Evolutionary conservation across 1,140 invertebrate species (phyloP), one percentile per base, ranked within the genome.

Genomic region (Drosophila pandora): DNA sequence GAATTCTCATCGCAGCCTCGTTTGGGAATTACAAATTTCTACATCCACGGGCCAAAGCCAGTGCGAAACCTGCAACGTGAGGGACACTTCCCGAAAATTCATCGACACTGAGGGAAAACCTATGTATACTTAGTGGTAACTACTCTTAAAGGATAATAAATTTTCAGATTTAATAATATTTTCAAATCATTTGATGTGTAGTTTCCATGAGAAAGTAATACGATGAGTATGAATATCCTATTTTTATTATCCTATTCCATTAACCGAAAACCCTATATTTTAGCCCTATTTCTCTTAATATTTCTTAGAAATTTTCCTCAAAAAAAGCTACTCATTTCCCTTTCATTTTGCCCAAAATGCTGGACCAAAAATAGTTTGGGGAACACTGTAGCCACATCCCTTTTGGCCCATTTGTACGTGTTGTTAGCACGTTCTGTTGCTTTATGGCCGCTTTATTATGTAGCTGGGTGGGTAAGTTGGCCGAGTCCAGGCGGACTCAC

Each of bases 321-420:
- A 6, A 43, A 41, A 43, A 43, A 13, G 13, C 12, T 43, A 53
- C 28, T 53, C 28, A 50, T 50, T 57, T 56, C 12, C 17, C 23
- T 10, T 59, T 37, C 23, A 32, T 57, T 52, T 13, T 8, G 28
- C 8, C 22, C n/a, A n/a, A 63, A 41, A 41, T n/a, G 39, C 13
- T 41, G 39, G 39, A 3, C 41, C 13, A 9, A 43, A 43, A 70
- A 56, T 85, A 79, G 81, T 85, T 72, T 3, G 62, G 62, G 41
- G 37, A 48, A n/a, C 39, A 56, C 49, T 60, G 28, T 10, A 34
- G 47, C 30, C 68, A 59, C 55, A 76, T 68, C 72, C 72, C 79
- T 88, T 83, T 87, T 88, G 83, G 82, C 64, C 59, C 76, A 87
- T 88, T 87, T 88, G 83, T 83, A 87, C 83, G 83, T 87, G 83